A percentile compares a stretch with the other conserved stretches of the same genome.
phyloP scores from a whole-genome alignment of 2,113 vertebrate species.

The Phocoena phocoena region DNA sequence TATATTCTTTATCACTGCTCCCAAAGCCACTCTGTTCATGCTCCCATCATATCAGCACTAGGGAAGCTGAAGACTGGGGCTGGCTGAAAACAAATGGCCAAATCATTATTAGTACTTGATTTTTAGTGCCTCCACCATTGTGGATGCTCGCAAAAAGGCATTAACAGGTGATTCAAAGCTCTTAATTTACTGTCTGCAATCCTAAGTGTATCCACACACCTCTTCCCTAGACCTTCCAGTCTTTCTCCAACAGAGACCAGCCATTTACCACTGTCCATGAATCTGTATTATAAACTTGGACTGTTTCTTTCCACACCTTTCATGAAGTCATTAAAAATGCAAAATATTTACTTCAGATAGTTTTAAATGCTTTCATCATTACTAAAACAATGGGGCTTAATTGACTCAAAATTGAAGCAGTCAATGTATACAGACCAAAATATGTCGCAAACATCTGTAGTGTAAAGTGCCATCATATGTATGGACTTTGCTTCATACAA shows the following conservation, averaged over 20 bases:
- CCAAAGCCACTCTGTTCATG: background rate
- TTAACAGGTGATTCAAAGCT: background rate
- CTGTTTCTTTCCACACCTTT: background rate
- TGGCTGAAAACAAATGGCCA: background rate
- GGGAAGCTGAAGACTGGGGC: background rate
- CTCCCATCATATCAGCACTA: background rate
- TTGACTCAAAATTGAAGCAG: background rate
- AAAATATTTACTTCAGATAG: conserved; percentile 19
- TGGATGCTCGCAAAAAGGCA: background rate
- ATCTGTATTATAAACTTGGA: background rate
- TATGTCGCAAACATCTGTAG: background rate
- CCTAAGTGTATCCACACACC: background rate
- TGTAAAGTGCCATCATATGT: background rate
- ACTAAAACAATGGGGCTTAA: background rate
- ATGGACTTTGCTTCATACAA: background rate
- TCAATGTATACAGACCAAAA: background rate
- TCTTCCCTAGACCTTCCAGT: background rate
- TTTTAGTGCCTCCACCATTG: background rate
- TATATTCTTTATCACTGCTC: background rate
- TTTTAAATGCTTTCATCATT: conserved; percentile 28
- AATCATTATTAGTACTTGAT: background rate
- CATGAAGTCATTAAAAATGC: background rate
- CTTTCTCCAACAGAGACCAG: background rate
- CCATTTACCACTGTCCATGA: background rate
- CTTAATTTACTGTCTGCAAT: background rate